Percentiles rank a stretch among this genome's conserved stretches.
These are phyloP conservation scores for Dasyornis broadbenti DNA, from an alignment of 2,113 vertebrate genomes.

Conservation along the genomic window DNA sequence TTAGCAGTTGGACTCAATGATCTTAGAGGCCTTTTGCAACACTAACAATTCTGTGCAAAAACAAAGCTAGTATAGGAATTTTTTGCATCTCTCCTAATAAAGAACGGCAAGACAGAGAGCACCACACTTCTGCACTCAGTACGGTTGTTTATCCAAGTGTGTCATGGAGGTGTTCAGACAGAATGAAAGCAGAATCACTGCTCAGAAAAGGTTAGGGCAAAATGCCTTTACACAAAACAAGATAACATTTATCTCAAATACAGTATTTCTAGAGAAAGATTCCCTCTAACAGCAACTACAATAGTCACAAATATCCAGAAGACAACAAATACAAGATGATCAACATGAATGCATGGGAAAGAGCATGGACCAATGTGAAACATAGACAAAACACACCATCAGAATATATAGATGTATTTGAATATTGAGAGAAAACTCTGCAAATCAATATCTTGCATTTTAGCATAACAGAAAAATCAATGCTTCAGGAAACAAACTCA, in stretches of 20 bases:
- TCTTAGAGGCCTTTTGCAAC: not conserved
- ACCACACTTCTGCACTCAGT: not conserved
- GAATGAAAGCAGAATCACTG: not conserved
- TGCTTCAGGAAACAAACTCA: not conserved
- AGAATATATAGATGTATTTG: not conserved
- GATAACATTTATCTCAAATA: not conserved
- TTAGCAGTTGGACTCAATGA: not conserved
- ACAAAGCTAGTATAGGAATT: not conserved
- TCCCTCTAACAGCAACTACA: not conserved
- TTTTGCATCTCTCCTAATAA: not conserved
- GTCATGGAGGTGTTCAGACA: not conserved
- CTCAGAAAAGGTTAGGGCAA: not conserved
- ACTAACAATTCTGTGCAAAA: not conserved
- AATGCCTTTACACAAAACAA: not conserved
- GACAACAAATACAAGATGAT: not conserved
- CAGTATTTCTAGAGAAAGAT: not conserved
- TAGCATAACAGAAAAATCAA: not conserved
- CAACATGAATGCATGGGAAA: not conserved
- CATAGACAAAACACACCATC: fast-evolving
- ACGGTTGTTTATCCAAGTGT: not conserved
- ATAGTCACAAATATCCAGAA: not conserved
- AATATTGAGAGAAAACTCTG: not conserved
- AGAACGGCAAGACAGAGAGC: not conserved
- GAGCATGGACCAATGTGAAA: not conserved
- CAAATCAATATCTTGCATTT: not conserved